Evolutionary conservation across 2,113 vertebrate genomes (phyloP), one percentile per base, ranked within the genome.

Genomic region (Mirounga angustirostris): DNA sequence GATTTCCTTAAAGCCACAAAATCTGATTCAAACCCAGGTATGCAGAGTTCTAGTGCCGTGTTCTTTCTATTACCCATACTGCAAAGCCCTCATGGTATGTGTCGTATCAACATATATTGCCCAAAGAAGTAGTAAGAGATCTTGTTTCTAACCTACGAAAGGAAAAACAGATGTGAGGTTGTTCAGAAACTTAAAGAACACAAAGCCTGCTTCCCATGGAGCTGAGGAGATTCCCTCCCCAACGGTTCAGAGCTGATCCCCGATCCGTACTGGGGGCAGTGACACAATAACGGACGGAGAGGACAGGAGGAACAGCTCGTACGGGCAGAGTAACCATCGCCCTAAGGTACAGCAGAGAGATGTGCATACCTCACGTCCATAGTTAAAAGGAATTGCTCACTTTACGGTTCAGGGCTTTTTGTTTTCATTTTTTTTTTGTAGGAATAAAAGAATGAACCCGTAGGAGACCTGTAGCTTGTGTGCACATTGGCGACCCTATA

Each of bases 281-380:
- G 50, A 61, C 7, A 52, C 8, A 5, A 12, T 16, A 14, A 14
- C 0, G 1, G 14, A 56, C 18, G 0, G 8, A 69, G 21, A 69
- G 9, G 54, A 28, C 8, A n/a, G 33, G 67, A n/a, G 24, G 22
- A 56, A 16, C 0, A 0, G 4, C n/a, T 19, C 1, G 4, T 2
- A 21, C 4, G 56, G 65, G 58, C 24, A 30, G 40, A 54, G 59
- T 63, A 36, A 15, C 52, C 0, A 1, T 0, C 2, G 1, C 61
- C 43, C 21, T 30, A 9, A 58, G 13, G 46, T 11, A 16, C 0
- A 4, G 59, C 12, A n/a, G 3, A 40, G 65, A 73, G 6, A 4
- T 0, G 0, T 40, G 12, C 1, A 3, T 6, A 2, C 26, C 4
- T 33, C 40, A 15, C 4, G 36, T 1, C 33, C 30, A 8, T 1